phyloP scores from a whole-genome alignment of 2,797 vertebrate species.

The Hippoglossus hippoglossus region DNA sequence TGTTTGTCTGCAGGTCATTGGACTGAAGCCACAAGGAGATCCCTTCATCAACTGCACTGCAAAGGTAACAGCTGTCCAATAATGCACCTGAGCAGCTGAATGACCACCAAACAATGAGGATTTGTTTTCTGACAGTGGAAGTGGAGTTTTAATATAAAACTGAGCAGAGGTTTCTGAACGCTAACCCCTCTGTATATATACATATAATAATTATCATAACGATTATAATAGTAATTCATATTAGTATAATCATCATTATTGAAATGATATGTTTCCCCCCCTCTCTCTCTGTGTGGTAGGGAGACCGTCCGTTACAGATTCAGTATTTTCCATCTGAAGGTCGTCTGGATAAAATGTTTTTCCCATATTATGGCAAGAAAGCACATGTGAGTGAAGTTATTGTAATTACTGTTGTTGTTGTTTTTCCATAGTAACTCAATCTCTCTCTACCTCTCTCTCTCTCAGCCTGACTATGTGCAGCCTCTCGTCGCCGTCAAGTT shows the following conservation, averaged over 20 bases:
- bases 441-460: no score
- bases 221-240: no score
- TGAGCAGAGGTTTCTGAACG: no score
- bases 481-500: conserved; percentile 92
- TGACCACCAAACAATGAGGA: no score
- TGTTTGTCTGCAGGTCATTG: conserved; percentile 86
- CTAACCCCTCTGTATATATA: no score
- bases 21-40: conserved; percentile 88
- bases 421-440: no score
- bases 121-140: no score
- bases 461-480: conserved; percentile 87
- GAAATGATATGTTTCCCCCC: background rate
- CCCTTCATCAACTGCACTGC: conserved; percentile 86
- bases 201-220: no score
- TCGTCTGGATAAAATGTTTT: conserved; percentile 91
- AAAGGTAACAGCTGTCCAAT: conserved; percentile 85
- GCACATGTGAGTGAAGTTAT: conserved; percentile 82
- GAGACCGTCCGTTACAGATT: conserved; percentile 77
- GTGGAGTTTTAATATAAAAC: no score
- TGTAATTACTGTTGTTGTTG: background rate
- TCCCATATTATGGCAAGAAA: conserved; percentile 94
- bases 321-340: conserved; percentile 86
- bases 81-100: background rate
- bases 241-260: background rate
- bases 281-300: conserved; percentile 73